Percentiles rank a stretch among this genome's conserved stretches.
Evolutionary conservation across 2,888 invertebrate species (phyloP).

Genomic region (Petrolisthes cinctipes): DNA sequence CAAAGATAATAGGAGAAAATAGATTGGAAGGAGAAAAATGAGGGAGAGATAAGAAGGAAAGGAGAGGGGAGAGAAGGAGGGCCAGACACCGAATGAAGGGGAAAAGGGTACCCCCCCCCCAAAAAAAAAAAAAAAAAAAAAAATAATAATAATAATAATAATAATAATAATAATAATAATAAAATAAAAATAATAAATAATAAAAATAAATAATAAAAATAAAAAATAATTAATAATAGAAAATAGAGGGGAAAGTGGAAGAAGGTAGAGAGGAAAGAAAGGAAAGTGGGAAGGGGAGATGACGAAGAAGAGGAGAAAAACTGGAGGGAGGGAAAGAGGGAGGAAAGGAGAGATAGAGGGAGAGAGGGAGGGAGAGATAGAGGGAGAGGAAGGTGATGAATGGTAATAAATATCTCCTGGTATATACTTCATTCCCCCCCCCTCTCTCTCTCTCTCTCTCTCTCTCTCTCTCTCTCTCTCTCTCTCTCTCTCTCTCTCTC

Average conservation of each 20-base stretch:
- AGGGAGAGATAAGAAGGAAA: too few relatives aligned
- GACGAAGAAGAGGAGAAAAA: constrained; percentile 29
- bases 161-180: not conserved
- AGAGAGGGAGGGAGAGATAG: not conserved
- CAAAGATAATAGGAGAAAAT: too few relatives aligned
- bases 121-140: not conserved
- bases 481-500: too few relatives aligned
- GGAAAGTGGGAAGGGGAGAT: constrained; percentile 4
- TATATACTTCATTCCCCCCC: too few relatives aligned
- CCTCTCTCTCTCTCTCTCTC: too few relatives aligned
- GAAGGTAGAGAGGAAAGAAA: not conserved
- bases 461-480: too few relatives aligned
- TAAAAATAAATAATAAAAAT: not conserved
- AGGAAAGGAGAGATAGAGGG: too few relatives aligned
- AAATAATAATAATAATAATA: not conserved
- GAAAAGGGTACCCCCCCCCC: not conserved
- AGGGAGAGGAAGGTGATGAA: constrained; percentile 4
- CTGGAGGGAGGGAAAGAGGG: constrained; percentile 23
- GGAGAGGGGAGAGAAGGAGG: not conserved
- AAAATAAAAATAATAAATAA: not conserved
- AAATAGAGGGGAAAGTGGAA: not conserved
- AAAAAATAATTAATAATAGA: not conserved
- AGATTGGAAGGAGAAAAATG: too few relatives aligned
- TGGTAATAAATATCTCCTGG: too few relatives aligned
- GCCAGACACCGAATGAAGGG: not conserved